Base-by-base conservation (phyloP, 2,113 vertebrate genomes). In the Zosterops pallidus region DNA sequence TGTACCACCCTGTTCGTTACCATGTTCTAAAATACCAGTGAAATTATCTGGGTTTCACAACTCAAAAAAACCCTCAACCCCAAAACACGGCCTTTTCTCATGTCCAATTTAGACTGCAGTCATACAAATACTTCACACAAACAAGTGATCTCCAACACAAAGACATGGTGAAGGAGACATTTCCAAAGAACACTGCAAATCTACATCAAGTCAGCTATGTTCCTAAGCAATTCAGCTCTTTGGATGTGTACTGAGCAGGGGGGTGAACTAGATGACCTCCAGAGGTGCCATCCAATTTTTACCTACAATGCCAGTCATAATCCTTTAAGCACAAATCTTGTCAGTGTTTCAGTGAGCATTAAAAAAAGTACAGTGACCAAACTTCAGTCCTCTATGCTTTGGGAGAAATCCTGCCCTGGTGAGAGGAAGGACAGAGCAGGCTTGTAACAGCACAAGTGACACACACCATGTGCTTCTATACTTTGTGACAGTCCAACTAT, bases 381-480 rank as follows among this genome's bases (percentile, higher is more conserved):
- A 49, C 44, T 62, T 47, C 49, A 50, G 35, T 42, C 8, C 26
- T 55, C 65, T 71, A 1, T 55, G 62, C 39, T 78, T 22, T 63
- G 70, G 50, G 18, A 86, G 24, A 59, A 62, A 85, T 12, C 28
- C 39, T 39, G 24, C 29, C 39, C 62, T 14, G 22, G 10, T 5
- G 4, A 79, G 33, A 70, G 41, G 53, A 60, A 83, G 33, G 57
- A 33, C 14, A 5, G 11, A 39, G 31, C 1, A 71, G 21, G 41
- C 29, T 56, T 59, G 9, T 41, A 44, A 39, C 64, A 15, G 10
- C 50, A 19, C 0, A 69, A 77, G 25, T 12, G 14, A 9, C 1
- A 5, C 0, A 2, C 37, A 23, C 24, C 37, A 4, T 0, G 6
- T 31, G 55, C 52, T 70, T 49, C 53, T 29, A 2, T 4, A 15